phyloP scores from a whole-genome alignment of 1,140 invertebrate species.

The Dendroctonus ponderosae region DNA sequence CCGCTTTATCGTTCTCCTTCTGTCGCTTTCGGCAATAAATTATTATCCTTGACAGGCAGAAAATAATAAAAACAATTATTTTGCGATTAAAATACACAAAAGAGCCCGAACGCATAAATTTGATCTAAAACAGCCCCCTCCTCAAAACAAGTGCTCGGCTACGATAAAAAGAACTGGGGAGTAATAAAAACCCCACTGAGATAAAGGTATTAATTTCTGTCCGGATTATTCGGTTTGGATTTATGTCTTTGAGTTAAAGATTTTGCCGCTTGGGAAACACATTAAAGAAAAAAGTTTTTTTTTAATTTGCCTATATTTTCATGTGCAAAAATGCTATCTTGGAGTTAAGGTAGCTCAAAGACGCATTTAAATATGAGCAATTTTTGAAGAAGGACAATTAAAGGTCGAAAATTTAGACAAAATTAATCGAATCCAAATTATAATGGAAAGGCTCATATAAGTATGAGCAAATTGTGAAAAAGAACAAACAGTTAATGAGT shows the following conservation, averaged over 20 bases:
- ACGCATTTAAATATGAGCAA: too few species aligned
- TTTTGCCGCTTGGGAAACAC: neutral
- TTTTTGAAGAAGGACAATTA: too few species aligned
- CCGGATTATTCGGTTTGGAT: neutral
- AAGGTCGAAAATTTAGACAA: too few species aligned
- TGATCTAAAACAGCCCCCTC: constrained; percentile 2
- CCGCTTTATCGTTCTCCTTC: too few species aligned
- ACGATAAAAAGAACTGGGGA: constrained; percentile 3
- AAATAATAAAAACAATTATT: constrained; percentile 10
- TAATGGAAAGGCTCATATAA: too few species aligned
- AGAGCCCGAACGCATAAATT: constrained; percentile 1
- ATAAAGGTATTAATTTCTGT: neutral
- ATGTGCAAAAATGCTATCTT: too few species aligned
- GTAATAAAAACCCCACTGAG: neutral
- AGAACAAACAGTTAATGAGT: too few species aligned
- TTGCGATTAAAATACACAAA: constrained; percentile 14
- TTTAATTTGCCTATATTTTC: neutral
- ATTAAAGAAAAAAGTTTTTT: neutral
- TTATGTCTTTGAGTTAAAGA: neutral
- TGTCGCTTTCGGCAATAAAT: constrained; percentile 1
- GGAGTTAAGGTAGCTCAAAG: too few species aligned
- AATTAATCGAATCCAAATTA: too few species aligned
- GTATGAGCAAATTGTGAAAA: too few species aligned
- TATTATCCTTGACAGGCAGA: neutral
- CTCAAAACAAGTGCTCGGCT: neutral